Base-by-base conservation (phyloP, 1,140 invertebrate genomes). In the Anagrus nilaparvatae region DNA sequence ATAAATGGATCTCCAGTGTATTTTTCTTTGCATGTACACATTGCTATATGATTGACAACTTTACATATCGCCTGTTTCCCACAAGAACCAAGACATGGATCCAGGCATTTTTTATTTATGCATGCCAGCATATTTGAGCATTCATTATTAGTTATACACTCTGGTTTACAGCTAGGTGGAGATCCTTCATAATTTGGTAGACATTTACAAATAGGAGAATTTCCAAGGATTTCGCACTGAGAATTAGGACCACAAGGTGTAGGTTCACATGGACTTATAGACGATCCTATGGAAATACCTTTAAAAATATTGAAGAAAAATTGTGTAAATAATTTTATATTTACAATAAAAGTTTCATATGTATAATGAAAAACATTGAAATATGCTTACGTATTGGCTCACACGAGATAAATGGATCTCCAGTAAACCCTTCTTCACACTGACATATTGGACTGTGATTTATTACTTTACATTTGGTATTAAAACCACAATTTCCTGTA, bases 211-310 rank as follows among this genome's bases (percentile, higher is more conserved):
- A 57, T 53, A 12, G 59, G 54, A 63, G 34, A 62, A 20, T 69
- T 68, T 51, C 73, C 73, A 44, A 70, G 49, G 27, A 73, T 69
- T 34, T 71, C 69, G 55, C 81, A 86, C 51, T 75, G 65, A 2
- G 81, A 51, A 54, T 83, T 80, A 0, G 75, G 70, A 10, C 82
- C 82, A 55, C 82, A 87, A 10, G 81, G 81, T 17, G 73, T 79
- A 25, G 79, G 79, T 40, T 74, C 51, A 59, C 76, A 80, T 23
- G 71, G 70, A 56, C n/a, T n/a, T n/a, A n/a, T n/a, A n/a, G n/a
- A n/a, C n/a, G n/a, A n/a, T n/a, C n/a, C n/a, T n/a, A n/a, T n/a
- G n/a, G n/a, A n/a, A n/a, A n/a, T n/a, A n/a, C n/a, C n/a, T n/a
- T n/a, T n/a, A n/a, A n/a, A n/a, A n/a, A n/a, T n/a, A n/a, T n/a